phyloP scores from a whole-genome alignment of 1,140 invertebrate species.

The Streblospio benedicti region DNA sequence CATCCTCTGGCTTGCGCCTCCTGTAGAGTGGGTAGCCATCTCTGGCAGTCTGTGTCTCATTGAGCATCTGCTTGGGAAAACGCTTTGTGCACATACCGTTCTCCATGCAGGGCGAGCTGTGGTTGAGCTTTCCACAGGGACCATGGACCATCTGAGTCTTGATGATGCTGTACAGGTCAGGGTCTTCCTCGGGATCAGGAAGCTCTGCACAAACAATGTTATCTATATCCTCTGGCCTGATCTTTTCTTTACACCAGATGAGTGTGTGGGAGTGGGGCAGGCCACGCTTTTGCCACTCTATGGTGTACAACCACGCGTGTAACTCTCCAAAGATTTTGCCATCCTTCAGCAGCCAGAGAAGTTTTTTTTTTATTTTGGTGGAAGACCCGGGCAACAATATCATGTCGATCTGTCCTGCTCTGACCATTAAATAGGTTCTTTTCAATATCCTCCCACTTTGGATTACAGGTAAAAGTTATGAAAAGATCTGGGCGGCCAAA shows the following conservation, averaged over 20 bases:
- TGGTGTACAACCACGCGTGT: slow-evolving; percentile 37
- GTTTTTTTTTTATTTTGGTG: slow-evolving; percentile 45
- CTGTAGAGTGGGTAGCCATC: too few relatives aligned
- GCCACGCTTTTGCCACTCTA: slow-evolving; percentile 54
- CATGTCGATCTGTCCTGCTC: slow-evolving; percentile 38
- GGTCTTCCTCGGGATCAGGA: slow-evolving; percentile 15
- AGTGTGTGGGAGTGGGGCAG: slow-evolving; percentile 52
- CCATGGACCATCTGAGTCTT: slow-evolving; percentile 18
- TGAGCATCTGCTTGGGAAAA: too few relatives aligned
- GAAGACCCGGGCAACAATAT: slow-evolving; percentile 50
- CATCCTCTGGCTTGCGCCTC: too few relatives aligned
- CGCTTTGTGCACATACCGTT: too few relatives aligned
- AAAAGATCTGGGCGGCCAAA: slow-evolving; percentile 43
- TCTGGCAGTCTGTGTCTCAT: too few relatives aligned
- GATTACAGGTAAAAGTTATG: slow-evolving; percentile 34
- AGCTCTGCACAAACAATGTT: slow-evolving; percentile 21
- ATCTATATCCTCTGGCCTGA: slow-evolving; percentile 18
- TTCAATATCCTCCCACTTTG: slow-evolving; percentile 40
- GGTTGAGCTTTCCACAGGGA: too few relatives aligned
- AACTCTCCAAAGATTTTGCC: slow-evolving; percentile 35
- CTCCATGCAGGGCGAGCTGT: too few relatives aligned
- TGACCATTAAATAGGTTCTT: slow-evolving; percentile 30
- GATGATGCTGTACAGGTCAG: slow-evolving; percentile 14
- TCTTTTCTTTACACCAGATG: slow-evolving; percentile 39
- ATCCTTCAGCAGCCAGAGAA: slow-evolving; percentile 47